A percentile compares a stretch with the other conserved stretches of the same genome.
phyloP scores from a whole-genome alignment of 2,797 vertebrate genomes.

The Petrocephalus sullivani region DNA sequence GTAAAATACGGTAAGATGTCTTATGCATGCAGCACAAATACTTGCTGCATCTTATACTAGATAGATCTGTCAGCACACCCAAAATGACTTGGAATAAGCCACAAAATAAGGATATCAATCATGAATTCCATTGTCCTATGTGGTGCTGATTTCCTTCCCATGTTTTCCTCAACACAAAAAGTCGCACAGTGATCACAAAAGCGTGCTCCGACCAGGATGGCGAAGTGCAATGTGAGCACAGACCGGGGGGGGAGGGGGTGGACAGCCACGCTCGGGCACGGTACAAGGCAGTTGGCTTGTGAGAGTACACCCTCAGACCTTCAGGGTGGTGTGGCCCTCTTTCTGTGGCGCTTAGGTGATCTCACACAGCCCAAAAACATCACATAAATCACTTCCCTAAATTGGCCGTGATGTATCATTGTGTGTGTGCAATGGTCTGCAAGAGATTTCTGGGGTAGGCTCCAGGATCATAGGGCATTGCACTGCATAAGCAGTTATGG shows the following conservation, averaged over 20 bases:
- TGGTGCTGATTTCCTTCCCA: background rate
- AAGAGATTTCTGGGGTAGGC: background rate
- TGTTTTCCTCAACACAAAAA: background rate
- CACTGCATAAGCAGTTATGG: background rate
- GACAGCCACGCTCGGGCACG: background rate
- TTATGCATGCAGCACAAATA: background rate
- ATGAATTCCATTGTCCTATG: background rate
- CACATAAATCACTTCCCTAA: background rate
- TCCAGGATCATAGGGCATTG: background rate
- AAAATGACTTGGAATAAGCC: background rate
- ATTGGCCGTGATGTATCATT: background rate
- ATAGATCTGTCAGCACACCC: background rate
- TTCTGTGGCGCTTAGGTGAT: background rate
- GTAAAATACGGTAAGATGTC: background rate
- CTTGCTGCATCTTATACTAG: background rate
- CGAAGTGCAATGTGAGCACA: background rate
- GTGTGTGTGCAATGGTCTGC: background rate
- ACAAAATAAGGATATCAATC: background rate
- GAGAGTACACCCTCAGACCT: background rate
- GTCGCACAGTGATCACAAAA: background rate
- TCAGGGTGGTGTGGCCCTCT: background rate
- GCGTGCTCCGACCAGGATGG: background rate
- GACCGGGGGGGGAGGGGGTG: background rate
- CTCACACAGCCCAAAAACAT: background rate
- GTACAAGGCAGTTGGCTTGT: background rate